Conservation (phyloP, 1,140 invertebrate species). For the Brachionus rotundiformis region DNA sequence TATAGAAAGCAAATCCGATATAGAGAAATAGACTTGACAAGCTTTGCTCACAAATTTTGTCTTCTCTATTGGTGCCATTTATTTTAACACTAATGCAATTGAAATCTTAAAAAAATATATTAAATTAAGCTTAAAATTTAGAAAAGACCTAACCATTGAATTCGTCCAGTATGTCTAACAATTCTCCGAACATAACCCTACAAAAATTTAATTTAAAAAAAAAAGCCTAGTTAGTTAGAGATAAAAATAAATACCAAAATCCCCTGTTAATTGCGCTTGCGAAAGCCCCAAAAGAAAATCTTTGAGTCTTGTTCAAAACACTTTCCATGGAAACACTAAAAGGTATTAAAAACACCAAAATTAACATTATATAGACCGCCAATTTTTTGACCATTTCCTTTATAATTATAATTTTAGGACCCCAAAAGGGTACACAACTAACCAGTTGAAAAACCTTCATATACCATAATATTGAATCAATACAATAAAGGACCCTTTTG, state of each 20-base stretch:
- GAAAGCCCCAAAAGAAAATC: conserved; percentile 30
- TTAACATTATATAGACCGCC: conserved; percentile 41
- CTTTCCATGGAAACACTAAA: conserved; percentile 34
- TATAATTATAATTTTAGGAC: conserved; percentile 44
- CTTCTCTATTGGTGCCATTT: not conserved
- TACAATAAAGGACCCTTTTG: conserved; percentile 35
- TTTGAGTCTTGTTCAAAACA: conserved; percentile 44
- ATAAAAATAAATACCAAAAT: conserved; percentile 37
- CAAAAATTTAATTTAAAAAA: not conserved
- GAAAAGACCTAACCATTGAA: not conserved
- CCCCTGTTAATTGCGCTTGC: conserved; percentile 7
- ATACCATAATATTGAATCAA: conserved; percentile 49
- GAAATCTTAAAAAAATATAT: not conserved
- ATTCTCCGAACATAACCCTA: conserved; percentile 49
- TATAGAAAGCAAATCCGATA: conserved; percentile 48
- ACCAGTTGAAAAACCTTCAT: conserved; percentile 41
- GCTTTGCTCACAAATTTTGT: not conserved
- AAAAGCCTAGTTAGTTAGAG: not conserved
- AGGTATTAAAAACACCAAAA: conserved; percentile 47
- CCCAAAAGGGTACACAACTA: conserved; percentile 49
- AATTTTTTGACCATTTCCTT: conserved; percentile 51
- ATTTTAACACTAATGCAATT: not conserved
- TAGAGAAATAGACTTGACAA: conserved; percentile 42
- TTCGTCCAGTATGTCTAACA: conserved; percentile 34
- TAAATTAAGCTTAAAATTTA: not conserved